Evolutionary conservation across 2,113 vertebrate species (phyloP).

Genomic region (Brachionichthys hirsutus): DNA sequence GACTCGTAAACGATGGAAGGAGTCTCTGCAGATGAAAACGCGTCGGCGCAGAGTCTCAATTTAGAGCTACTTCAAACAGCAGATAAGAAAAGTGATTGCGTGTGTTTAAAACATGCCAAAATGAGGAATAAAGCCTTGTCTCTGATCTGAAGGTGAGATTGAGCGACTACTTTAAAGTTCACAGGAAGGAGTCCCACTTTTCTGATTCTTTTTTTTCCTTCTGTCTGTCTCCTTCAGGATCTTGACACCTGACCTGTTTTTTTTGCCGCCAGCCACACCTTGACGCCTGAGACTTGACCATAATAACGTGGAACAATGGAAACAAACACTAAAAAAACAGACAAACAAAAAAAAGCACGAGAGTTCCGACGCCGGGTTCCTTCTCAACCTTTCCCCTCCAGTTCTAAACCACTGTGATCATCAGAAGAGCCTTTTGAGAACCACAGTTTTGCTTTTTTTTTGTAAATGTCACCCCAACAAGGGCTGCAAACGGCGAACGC

Average conservation of each 20-base stretch:
- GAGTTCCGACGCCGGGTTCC: slow-evolving; percentile 43
- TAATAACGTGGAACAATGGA: slow-evolving; percentile 58
- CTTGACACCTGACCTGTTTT: slow-evolving; percentile 43
- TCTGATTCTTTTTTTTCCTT: background rate
- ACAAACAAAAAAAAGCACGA: slow-evolving; percentile 16
- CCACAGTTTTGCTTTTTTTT: slow-evolving; percentile 51
- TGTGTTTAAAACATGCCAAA: no score
- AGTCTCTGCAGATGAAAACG: no score
- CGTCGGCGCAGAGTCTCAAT: no score
- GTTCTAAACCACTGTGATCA: slow-evolving; percentile 78
- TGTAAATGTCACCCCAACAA: slow-evolving; percentile 38
- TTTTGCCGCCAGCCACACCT: slow-evolving; percentile 72
- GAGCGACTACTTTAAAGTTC: no score
- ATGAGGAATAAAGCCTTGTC: no score
- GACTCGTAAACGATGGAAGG: no score
- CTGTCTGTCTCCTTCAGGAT: slow-evolving; percentile 50
- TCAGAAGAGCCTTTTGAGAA: slow-evolving; percentile 69
- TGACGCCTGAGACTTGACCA: slow-evolving; percentile 75
- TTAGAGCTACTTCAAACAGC: no score
- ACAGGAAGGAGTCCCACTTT: no score
- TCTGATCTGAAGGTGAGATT: no score
- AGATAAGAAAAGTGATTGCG: no score
- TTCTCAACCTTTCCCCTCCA: slow-evolving; percentile 55
- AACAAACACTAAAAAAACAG: background rate
- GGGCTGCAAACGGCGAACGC: slow-evolving; percentile 60